Evolutionary conservation across 1,140 invertebrate genomes (phyloP).

Genomic region (Tachypleus tridentatus): DNA sequence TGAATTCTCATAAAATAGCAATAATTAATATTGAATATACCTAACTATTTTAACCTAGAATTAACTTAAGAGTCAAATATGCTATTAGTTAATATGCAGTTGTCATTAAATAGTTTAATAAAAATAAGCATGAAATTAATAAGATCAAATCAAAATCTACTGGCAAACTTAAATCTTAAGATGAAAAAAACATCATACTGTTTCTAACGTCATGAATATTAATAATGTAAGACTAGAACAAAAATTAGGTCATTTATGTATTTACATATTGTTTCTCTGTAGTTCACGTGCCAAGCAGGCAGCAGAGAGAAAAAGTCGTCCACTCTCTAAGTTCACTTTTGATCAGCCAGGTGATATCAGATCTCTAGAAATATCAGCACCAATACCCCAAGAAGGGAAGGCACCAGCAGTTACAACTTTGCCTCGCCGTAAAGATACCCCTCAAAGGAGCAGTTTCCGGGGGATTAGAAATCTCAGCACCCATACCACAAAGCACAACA

Average conservation of each 20-base stretch:
- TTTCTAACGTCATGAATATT: slow-evolving; percentile 11
- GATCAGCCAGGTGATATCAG: slow-evolving; percentile 12
- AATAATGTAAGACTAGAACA: not conserved
- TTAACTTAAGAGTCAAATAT: too few relatives aligned
- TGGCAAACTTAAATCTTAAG: too few relatives aligned
- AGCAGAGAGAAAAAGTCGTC: slow-evolving; percentile 15
- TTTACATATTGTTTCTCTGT: slow-evolving; percentile 2
- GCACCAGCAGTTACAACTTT: slow-evolving; percentile 3
- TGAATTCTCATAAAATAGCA: too few relatives aligned
- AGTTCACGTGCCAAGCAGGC: slow-evolving; percentile 18
- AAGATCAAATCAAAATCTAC: too few relatives aligned
- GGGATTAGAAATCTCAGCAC: slow-evolving; percentile 65
- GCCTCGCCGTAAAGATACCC: not conserved
- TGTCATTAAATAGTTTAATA: too few relatives aligned
- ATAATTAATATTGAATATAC: too few relatives aligned
- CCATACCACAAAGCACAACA: slow-evolving; percentile 51
- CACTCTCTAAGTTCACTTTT: slow-evolving; percentile 13
- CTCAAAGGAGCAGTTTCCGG: slow-evolving; percentile 48
- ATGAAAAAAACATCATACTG: slow-evolving; percentile 8
- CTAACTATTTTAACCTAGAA: too few relatives aligned
- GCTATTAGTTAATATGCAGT: too few relatives aligned
- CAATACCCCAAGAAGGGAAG: slow-evolving; percentile 37
- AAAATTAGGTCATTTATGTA: not conserved
- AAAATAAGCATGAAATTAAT: too few relatives aligned
- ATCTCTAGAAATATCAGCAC: slow-evolving; percentile 23